Conservation (phyloP, 64 coral and sea anemone genomes). For the Montipora capricornis region DNA sequence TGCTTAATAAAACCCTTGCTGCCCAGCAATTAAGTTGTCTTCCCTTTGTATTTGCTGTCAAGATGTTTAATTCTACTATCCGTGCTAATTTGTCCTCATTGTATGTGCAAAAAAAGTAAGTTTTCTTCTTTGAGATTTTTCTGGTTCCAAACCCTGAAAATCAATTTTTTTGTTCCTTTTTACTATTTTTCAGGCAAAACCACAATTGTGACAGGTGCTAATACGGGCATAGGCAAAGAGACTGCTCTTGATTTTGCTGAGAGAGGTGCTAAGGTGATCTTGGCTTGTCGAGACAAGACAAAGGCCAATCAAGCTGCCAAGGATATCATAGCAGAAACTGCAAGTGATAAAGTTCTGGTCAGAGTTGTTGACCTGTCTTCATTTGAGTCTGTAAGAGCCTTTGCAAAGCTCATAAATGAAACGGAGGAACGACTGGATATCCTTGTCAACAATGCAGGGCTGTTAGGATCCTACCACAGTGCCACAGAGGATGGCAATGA, state of each 20-base stretch:
- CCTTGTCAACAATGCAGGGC: conserved; percentile 91
- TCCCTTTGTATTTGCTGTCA: too few species aligned
- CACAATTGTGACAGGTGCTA: conserved; percentile 72
- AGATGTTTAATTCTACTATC: too few species aligned
- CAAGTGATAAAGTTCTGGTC: conserved; percentile 72
- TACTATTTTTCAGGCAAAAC: too few species aligned
- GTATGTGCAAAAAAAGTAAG: too few species aligned
- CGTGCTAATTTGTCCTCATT: too few species aligned
- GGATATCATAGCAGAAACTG: conserved; percentile 77
- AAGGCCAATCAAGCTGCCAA: conserved; percentile 72
- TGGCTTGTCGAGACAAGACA: conserved; percentile 79
- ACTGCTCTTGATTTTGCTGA: conserved; percentile 83
- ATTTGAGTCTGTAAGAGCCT: conserved; percentile 81
- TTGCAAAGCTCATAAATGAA: conserved; percentile 59
- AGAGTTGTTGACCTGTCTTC: conserved; percentile 79
- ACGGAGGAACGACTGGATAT: conserved; percentile 87
- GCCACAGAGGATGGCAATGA: conserved; percentile 82
- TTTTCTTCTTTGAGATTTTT: too few species aligned
- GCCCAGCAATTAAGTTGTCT: too few species aligned
- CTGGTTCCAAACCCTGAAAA: too few species aligned
- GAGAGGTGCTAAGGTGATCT: conserved; percentile 84
- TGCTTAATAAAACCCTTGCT: too few species aligned
- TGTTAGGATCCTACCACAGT: not conserved
- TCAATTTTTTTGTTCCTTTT: too few species aligned
- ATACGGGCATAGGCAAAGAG: conserved; percentile 85